These are phyloP conservation scores for Tachuris rubrigastra DNA, from an alignment of 2,113 vertebrate species.

Conservation along the genomic window DNA sequence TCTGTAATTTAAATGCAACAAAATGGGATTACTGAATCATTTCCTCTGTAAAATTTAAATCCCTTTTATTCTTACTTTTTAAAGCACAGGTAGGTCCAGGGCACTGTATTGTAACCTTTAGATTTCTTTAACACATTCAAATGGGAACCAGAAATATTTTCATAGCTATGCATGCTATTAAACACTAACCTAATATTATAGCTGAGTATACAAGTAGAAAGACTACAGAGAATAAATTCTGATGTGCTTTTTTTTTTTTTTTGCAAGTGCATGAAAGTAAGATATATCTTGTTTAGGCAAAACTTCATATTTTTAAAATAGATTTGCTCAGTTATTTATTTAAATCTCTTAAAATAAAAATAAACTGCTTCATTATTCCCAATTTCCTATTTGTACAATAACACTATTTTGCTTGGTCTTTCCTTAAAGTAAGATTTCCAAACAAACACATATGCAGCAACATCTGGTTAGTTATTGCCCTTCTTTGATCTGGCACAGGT, in stretches of 20 bases:
- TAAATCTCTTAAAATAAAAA: background rate
- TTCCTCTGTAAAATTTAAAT: background rate
- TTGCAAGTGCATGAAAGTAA: background rate
- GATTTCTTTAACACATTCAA: background rate
- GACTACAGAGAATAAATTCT: background rate
- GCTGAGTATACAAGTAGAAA: background rate
- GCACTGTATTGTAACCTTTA: background rate
- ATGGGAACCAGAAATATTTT: background rate
- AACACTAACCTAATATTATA: background rate
- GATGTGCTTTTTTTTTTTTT: background rate
- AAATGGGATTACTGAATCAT: background rate
- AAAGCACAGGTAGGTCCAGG: background rate
- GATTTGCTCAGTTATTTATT: background rate
- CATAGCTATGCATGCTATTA: background rate
- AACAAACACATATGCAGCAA: background rate
- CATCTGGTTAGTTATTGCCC: constrained; percentile 1
- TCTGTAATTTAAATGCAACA: background rate
- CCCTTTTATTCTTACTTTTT: background rate
- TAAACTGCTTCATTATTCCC: background rate
- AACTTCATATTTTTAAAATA: background rate
- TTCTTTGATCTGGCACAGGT: background rate
- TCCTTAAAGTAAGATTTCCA: background rate
- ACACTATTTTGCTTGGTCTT: background rate
- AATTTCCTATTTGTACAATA: background rate
- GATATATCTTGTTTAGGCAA: background rate